A percentile compares a stretch with the other conserved stretches of the same genome.
These are phyloP conservation scores for Coleophora flavipennella DNA, from an alignment of 2,888 invertebrate species.

Conservation along the genomic window DNA sequence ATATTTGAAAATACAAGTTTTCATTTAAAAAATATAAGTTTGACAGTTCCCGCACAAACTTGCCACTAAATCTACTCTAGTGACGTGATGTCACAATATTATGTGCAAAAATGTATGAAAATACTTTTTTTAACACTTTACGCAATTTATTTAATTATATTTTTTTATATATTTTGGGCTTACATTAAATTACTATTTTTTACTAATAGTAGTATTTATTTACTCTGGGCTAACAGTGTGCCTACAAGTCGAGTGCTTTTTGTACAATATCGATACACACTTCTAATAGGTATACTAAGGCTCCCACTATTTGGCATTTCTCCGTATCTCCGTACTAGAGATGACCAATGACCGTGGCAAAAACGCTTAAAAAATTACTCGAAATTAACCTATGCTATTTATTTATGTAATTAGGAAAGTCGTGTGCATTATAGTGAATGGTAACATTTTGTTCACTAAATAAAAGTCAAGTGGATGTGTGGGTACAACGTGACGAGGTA, in stretches of 20 bases:
- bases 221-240: slow-evolving; percentile 64
- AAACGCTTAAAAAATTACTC: slow-evolving; percentile 35
- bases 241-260: slow-evolving; percentile 61
- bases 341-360: slow-evolving; percentile 7
- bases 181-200: too few relatives aligned
- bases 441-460: slow-evolving; percentile 70
- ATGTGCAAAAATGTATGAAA: slow-evolving; percentile 73
- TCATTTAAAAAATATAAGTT: too few relatives aligned
- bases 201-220: too few relatives aligned
- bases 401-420: too few relatives aligned
- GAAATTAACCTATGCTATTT: slow-evolving; percentile 53
- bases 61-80: slow-evolving; percentile 39
- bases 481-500: too few relatives aligned
- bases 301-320: slow-evolving; percentile 20
- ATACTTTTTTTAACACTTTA: slow-evolving; percentile 61
- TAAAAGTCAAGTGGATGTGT: slow-evolving; percentile 28
- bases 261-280: slow-evolving; percentile 63
- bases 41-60: slow-evolving; percentile 38
- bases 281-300: slow-evolving; percentile 47
- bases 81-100: slow-evolving; percentile 41
- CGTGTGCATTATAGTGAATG: slow-evolving; percentile 63
- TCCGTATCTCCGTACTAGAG: neutral
- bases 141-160: slow-evolving; percentile 52
- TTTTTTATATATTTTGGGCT: slow-evolving; percentile 57
- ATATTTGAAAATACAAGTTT: too few relatives aligned